phyloP scores from a whole-genome alignment of 2,113 vertebrate species.

The Pangasianodon gigas region DNA sequence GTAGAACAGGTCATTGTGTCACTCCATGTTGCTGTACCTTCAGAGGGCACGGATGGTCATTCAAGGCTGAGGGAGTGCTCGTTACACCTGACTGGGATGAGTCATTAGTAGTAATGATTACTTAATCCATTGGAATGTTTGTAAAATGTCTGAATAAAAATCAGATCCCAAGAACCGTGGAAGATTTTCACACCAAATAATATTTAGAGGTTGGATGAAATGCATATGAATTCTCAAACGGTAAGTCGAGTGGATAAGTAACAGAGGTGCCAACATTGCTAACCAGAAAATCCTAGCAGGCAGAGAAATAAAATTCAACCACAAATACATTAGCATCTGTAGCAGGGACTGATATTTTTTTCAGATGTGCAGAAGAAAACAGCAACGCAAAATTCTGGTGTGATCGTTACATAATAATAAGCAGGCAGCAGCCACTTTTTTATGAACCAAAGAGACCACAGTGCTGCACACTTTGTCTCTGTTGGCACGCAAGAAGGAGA shows the following conservation, averaged over 20 bases:
- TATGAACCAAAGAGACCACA: background rate
- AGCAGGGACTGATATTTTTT: background rate
- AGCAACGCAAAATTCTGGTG: background rate
- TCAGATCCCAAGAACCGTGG: background rate
- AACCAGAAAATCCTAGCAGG: background rate
- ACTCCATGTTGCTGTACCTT: background rate
- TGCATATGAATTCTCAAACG: background rate
- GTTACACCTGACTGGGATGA: background rate
- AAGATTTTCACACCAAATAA: background rate
- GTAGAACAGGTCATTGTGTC: slow-evolving; percentile 4
- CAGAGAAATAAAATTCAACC: background rate
- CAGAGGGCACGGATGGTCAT: background rate
- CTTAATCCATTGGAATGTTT: background rate
- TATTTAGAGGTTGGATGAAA: background rate
- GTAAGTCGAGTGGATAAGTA: background rate
- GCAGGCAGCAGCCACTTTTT: background rate
- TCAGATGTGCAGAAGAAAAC: background rate
- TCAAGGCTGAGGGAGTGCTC: background rate
- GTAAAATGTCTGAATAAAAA: background rate
- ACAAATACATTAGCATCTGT: background rate
- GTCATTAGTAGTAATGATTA: background rate
- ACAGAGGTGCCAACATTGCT: background rate
- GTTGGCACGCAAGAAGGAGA: background rate
- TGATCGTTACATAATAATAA: background rate
- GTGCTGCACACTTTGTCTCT: background rate